phyloP scores from a whole-genome alignment of 2,113 vertebrate genomes.

The Dromiciops gliroides region DNA sequence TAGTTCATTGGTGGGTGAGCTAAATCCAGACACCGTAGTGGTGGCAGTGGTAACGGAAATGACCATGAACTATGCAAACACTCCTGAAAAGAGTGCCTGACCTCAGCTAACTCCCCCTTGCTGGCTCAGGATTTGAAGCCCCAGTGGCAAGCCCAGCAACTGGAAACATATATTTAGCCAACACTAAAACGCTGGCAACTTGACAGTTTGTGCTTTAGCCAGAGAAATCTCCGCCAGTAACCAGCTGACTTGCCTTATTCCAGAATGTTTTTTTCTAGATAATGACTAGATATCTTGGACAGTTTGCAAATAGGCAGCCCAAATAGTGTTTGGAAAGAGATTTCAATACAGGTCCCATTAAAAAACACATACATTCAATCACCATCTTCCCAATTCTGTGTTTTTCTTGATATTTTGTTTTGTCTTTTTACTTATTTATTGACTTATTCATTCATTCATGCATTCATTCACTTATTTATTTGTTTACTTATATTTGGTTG shows the following conservation, averaged over 20 bases:
- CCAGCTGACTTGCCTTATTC: not conserved
- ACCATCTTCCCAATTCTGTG: too few relatives aligned
- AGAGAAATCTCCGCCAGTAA: not conserved
- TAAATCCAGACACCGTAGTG: not conserved
- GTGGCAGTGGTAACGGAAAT: not conserved
- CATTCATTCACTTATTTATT: not conserved
- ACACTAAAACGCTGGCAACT: not conserved
- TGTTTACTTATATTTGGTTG: not conserved
- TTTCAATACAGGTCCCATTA: conserved; percentile 6
- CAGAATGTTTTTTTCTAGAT: not conserved
- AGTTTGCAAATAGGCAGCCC: not conserved
- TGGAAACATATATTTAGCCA: not conserved
- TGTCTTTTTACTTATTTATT: not conserved
- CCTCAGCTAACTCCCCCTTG: not conserved
- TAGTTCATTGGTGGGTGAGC: not conserved
- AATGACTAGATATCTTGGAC: not conserved
- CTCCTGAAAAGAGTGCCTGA: not conserved
- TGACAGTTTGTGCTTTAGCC: not conserved
- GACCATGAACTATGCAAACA: not conserved
- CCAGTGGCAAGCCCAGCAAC: not conserved
- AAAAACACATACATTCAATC: not conserved
- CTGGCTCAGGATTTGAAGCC: not conserved
- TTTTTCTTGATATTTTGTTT: not conserved
- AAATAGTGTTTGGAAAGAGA: not conserved
- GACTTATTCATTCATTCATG: not conserved